These are phyloP conservation scores for Macropis europaea DNA, from an alignment of 2,888 invertebrate species.

Conservation along the genomic window DNA sequence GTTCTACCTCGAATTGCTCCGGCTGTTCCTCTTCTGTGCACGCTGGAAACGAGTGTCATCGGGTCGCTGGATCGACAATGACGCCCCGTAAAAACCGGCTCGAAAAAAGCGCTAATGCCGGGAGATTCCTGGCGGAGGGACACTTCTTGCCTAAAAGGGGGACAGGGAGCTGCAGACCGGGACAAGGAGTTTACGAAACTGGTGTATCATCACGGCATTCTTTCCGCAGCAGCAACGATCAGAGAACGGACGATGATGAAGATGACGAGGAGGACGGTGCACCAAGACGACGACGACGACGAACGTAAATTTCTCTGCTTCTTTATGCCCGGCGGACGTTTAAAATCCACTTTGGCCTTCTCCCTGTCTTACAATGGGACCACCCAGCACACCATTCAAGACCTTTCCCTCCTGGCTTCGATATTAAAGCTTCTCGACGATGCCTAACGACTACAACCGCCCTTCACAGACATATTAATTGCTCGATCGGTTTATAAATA, in stretches of 20 bases:
- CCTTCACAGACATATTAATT: conserved; percentile 31
- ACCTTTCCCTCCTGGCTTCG: conserved; percentile 24
- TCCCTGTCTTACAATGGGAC: conserved; percentile 53
- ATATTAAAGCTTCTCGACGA: conserved; percentile 48
- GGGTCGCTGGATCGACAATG: conserved; percentile 44
- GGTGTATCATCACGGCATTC: conserved; percentile 59
- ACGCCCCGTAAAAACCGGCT: conserved; percentile 45
- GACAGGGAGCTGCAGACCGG: conserved; percentile 5
- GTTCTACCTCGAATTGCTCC: background rate
- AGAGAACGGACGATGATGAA: background rate
- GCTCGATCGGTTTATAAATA: conserved; percentile 30
- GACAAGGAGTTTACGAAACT: conserved; percentile 51
- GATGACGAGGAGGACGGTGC: background rate
- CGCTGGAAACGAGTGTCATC: conserved; percentile 59
- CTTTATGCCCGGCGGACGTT: conserved; percentile 57
- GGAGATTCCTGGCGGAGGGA: conserved; percentile 49
- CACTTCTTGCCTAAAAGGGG: conserved; percentile 33
- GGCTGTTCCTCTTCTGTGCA: background rate
- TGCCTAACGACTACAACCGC: too few relatives aligned
- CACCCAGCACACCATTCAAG: conserved; percentile 55
- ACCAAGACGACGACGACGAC: conserved; percentile 10
- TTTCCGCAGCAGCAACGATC: conserved; percentile 29
- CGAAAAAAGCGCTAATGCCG: conserved; percentile 60
- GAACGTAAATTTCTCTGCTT: conserved; percentile 59
- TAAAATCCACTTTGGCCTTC: conserved; percentile 61